These are phyloP conservation scores for Pipistrellus pygmaeus DNA, from an alignment of 2,797 vertebrate genomes.

Conservation along the genomic window DNA sequence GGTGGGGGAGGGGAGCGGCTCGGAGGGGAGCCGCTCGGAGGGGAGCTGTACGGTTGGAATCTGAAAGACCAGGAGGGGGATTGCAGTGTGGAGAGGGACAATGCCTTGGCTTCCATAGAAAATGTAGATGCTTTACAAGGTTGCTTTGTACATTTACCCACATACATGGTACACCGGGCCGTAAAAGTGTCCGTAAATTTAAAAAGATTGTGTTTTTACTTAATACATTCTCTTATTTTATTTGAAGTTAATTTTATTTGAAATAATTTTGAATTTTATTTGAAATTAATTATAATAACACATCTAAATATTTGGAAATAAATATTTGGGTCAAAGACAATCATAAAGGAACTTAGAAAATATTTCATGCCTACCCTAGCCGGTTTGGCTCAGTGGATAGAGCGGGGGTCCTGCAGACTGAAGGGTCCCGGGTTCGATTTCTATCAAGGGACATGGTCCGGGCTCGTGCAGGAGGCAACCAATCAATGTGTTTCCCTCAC, in stretches of 20 bases:
- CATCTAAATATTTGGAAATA: conserved; percentile 41
- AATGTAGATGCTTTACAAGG: background rate
- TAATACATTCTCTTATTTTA: background rate
- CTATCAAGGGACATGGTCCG: too few relatives aligned
- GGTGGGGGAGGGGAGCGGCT: background rate
- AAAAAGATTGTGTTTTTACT: background rate
- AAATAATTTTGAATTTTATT: background rate
- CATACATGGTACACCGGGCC: background rate
- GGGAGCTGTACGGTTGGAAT: too few relatives aligned
- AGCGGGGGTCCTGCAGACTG: too few relatives aligned
- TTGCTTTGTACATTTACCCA: background rate
- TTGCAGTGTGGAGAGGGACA: background rate
- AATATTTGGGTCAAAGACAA: background rate
- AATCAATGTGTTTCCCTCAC: too few relatives aligned
- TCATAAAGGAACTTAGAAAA: background rate
- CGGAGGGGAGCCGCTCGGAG: background rate
- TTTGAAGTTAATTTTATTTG: background rate
- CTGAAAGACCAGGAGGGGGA: background rate
- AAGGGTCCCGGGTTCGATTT: too few relatives aligned
- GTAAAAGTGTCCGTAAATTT: background rate
- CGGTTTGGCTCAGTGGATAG: too few relatives aligned
- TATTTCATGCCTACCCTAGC: background rate
- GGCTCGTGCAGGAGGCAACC: too few relatives aligned
- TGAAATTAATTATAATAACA: background rate
- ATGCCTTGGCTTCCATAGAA: background rate